Conservation (phyloP, 2,888 invertebrate genomes). For the Bembecia ichneumoniformis region DNA sequence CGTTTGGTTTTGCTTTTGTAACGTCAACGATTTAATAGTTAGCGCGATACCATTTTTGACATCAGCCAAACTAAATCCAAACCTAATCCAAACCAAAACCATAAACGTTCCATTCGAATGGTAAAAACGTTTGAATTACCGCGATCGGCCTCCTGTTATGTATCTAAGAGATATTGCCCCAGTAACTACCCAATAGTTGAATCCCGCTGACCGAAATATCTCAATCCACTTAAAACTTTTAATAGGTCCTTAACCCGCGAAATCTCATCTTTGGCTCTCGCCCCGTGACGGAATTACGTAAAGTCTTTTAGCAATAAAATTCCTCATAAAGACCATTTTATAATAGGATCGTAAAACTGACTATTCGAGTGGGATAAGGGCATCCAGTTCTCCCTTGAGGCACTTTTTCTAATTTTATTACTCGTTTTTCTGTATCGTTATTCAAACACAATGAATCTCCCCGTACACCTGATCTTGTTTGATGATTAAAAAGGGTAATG, state of each 20-base stretch:
- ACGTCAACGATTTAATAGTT: too few species aligned
- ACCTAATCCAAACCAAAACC: too few species aligned
- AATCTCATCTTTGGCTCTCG: conserved; percentile 56
- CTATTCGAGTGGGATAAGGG: conserved; percentile 36
- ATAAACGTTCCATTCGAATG: too few species aligned
- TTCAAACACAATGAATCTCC: conserved; percentile 33
- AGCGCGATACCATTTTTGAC: too few species aligned
- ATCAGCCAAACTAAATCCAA: too few species aligned
- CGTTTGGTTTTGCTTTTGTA: too few species aligned
- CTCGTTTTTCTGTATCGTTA: conserved; percentile 43
- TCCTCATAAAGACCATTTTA: conserved; percentile 67
- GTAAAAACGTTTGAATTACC: too few species aligned
- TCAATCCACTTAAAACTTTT: conserved; percentile 47
- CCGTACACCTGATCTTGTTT: conserved; percentile 33
- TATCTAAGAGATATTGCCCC: too few species aligned
- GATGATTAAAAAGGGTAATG: conserved; percentile 1
- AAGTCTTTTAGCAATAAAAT: conserved; percentile 69
- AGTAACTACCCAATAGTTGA: too few species aligned
- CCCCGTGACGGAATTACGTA: conserved; percentile 67
- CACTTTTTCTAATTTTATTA: conserved; percentile 62
- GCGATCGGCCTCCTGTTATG: too few species aligned
- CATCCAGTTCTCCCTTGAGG: conserved; percentile 21
- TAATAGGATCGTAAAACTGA: conserved; percentile 66
- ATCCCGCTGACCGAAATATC: conserved; percentile 48
- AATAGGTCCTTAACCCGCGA: conserved; percentile 47